Percentiles rank a stretch among this genome's conserved stretches.
Conservation (phyloP, 2,113 vertebrate genomes). For the Cinclus cinclus region DNA sequence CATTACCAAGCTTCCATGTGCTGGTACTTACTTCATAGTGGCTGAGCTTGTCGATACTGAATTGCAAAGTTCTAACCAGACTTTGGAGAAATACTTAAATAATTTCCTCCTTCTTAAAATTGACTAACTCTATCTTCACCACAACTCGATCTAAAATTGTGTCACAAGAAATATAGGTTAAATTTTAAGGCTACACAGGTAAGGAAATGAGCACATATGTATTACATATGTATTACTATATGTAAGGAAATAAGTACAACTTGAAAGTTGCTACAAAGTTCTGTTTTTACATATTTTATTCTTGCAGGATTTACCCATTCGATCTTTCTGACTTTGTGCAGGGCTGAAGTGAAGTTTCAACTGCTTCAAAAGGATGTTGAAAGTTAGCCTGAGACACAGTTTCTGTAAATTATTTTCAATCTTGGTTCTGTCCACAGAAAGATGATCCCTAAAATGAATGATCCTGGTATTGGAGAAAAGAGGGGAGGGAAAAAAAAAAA, state of each 20-base stretch:
- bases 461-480: not conserved
- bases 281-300: not conserved
- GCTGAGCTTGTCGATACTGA: not conserved
- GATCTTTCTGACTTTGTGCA: not conserved
- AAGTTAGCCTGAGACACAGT: not conserved
- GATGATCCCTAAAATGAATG: not conserved
- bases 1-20: not conserved
- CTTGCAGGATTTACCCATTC: not conserved
- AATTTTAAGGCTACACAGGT: not conserved
- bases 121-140: not conserved
- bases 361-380: not conserved
- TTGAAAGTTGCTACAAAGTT: not conserved
- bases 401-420: not conserved
- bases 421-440: not conserved
- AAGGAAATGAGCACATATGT: not conserved
- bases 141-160: slow-evolving; percentile 17
- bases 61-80: not conserved
- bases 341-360: not conserved
- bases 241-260: not conserved
- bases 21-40: not conserved
- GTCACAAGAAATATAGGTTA: not conserved
- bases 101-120: slow-evolving; percentile 19
- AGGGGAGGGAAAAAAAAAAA: not conserved
- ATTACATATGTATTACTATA: too few species aligned
- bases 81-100: not conserved